Evolutionary conservation across 2,113 vertebrate genomes (phyloP).

Genomic region (Leptodactylus fuscus): DNA sequence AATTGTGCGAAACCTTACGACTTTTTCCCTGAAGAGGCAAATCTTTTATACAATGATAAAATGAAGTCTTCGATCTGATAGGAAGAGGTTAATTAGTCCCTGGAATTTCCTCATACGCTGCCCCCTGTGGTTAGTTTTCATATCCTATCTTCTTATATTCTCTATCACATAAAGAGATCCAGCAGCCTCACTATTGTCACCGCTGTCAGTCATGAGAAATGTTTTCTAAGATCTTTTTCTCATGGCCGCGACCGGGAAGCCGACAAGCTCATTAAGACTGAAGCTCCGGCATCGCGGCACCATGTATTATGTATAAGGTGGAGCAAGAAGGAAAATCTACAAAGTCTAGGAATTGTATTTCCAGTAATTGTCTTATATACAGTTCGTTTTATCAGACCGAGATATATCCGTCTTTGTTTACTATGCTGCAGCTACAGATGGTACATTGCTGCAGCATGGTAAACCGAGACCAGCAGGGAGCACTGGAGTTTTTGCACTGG

Average conservation of each 20-base stretch:
- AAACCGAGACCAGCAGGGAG: too few species aligned
- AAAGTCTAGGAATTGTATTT: too few species aligned
- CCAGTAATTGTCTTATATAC: too few species aligned
- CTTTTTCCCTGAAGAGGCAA: neutral
- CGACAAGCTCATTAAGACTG: neutral
- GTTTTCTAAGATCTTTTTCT: neutral
- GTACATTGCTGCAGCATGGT: too few species aligned
- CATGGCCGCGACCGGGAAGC: neutral
- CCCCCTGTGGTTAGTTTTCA: neutral
- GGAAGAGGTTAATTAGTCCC: neutral
- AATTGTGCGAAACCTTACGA: neutral
- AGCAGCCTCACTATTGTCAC: neutral
- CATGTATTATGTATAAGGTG: neutral
- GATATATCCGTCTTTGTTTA: too few species aligned
- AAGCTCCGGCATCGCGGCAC: neutral
- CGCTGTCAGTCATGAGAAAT: neutral
- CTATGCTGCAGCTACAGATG: too few species aligned
- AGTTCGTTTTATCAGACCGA: too few species aligned
- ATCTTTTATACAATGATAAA: neutral
- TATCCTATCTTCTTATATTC: neutral
- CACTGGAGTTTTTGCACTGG: too few species aligned
- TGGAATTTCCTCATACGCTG: neutral
- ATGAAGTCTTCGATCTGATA: neutral
- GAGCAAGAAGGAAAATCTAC: too few species aligned
- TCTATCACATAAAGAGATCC: neutral